A percentile compares a stretch with the other conserved stretches of the same genome.
Conservation (phyloP, 2,797 vertebrate genomes). For the Numenius phaeopus region DNA sequence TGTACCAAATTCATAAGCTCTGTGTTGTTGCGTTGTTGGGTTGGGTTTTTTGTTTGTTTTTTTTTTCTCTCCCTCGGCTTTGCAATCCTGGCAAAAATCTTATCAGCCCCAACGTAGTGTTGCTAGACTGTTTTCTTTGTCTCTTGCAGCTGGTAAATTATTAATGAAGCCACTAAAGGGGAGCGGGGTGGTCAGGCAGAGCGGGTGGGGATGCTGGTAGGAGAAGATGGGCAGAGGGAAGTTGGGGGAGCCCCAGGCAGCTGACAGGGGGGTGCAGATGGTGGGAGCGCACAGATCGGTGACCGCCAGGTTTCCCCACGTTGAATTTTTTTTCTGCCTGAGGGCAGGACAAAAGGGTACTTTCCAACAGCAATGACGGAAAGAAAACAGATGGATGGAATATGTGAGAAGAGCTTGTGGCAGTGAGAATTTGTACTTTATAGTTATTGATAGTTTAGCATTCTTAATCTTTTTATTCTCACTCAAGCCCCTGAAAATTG, state of each 20-base stretch:
- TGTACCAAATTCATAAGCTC: background rate
- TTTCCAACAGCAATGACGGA: background rate
- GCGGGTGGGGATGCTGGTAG: background rate
- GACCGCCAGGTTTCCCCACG: background rate
- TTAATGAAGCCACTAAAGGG: constrained; percentile 51
- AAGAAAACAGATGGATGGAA: constrained; percentile 41
- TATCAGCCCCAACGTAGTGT: background rate
- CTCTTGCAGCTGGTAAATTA: constrained; percentile 73
- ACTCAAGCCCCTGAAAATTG: background rate
- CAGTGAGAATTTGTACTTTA: constrained; percentile 23
- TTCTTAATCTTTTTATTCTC: background rate
- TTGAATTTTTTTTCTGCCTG: background rate
- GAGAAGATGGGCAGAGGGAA: background rate
- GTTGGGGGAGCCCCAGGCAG: background rate
- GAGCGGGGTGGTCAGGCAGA: background rate
- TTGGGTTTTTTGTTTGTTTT: no score
- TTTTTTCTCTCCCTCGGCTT: background rate
- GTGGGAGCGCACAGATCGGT: background rate
- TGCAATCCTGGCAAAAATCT: background rate
- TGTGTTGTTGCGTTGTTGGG: rapidly evolving
- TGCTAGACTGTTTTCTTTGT: constrained; percentile 69
- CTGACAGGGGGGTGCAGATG: constrained; percentile 12
- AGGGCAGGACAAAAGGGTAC: constrained; percentile 23
- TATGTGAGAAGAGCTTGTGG: background rate
- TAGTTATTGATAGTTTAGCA: background rate